Percentiles rank a stretch among this genome's conserved stretches.
These are phyloP conservation scores for Drosophila nigritarsus DNA, from an alignment of 2,888 invertebrate species.

Conservation along the genomic window DNA sequence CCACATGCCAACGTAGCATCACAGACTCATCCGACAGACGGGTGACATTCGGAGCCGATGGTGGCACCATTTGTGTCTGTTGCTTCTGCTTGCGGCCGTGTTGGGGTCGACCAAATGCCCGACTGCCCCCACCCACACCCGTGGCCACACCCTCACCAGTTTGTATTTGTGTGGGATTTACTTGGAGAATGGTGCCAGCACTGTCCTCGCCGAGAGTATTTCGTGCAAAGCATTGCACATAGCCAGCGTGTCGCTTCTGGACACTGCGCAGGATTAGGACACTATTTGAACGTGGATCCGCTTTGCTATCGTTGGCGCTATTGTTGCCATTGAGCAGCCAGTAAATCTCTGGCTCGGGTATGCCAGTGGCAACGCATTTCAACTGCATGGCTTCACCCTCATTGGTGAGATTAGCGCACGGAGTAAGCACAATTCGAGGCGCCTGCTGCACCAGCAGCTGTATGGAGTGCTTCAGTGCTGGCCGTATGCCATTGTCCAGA, in stretches of 20 bases:
- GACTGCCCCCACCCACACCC: neutral
- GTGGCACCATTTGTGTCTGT: conserved; percentile 91
- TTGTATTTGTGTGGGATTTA: conserved; percentile 91
- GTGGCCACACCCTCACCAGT: conserved; percentile 81
- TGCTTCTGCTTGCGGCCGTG: conserved; percentile 83
- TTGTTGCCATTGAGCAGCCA: conserved; percentile 94
- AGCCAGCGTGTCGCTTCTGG: conserved; percentile 94
- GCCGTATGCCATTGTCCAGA: conserved; percentile 87
- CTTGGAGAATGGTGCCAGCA: conserved; percentile 88
- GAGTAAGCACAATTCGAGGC: conserved; percentile 83
- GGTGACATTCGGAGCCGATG: conserved; percentile 94
- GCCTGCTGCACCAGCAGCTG: conserved; percentile 85
- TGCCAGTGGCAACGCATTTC: conserved; percentile 88
- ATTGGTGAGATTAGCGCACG: conserved; percentile 83
- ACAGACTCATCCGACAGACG: conserved; percentile 95
- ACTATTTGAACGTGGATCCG: conserved; percentile 85
- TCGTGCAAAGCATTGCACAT: conserved; percentile 94
- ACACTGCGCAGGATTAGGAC: conserved; percentile 87
- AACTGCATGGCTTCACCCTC: conserved; percentile 85
- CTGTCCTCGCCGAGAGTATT: conserved; percentile 90
- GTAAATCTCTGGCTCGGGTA: conserved; percentile 89
- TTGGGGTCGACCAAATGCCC: no score
- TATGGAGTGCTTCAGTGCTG: conserved; percentile 86
- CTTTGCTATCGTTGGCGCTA: conserved; percentile 86
- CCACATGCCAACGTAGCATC: conserved; percentile 95